Base-by-base conservation (phyloP, 2,113 vertebrate genomes). In the Phalacrocorax brasilianus region DNA sequence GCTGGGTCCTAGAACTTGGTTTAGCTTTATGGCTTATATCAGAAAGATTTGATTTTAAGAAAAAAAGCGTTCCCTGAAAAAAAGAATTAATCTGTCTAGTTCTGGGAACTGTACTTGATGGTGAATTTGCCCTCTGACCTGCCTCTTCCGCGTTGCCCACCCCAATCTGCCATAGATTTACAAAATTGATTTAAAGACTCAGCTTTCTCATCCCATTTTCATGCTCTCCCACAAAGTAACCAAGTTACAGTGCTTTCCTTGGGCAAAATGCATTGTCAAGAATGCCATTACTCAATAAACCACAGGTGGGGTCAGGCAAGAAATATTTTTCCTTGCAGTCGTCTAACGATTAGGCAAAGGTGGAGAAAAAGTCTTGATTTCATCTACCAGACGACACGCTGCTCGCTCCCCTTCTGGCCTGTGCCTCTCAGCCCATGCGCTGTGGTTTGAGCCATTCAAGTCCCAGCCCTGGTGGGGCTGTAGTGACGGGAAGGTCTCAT, bases 401-500 rank as follows among this genome's bases (percentile, higher is more conserved):
- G 21, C 71, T 67, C 16, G 1, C 14, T 77, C 24, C 5, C 4
- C 17, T 53, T 79, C 18, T 52, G 42, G 26, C 5, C n/a, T 0
- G 0, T 50, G 65, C 20, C 23, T 67, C 42, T 75, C 23, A 12
- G 61, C 14, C 10, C 49, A 17, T 80, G 49, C 14, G 3, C 19
- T 49, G 40, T 1, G 0, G 2, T 40, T 50, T 47, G 63, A 58
- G 44, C 50, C 21, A 3, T 49, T n/a, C 2, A 18, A 62, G 38
- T 62, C 15, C 65, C 67, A 61, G 28, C 19, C 22, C 24, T 44
- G 58, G 5, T 0, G 21, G 42, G 18, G 21, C 66, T n/a, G 40
- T 10, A 6, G 3, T 5, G 28, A 47, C 3, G 0, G 71, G 12
- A 55, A 22, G 45, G 38, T 58, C 16, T 16, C 28, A 32, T 33